Evolutionary conservation across 1,140 invertebrate genomes (phyloP), one percentile per base, ranked within the genome.

Genomic region (Papilio helenus): DNA sequence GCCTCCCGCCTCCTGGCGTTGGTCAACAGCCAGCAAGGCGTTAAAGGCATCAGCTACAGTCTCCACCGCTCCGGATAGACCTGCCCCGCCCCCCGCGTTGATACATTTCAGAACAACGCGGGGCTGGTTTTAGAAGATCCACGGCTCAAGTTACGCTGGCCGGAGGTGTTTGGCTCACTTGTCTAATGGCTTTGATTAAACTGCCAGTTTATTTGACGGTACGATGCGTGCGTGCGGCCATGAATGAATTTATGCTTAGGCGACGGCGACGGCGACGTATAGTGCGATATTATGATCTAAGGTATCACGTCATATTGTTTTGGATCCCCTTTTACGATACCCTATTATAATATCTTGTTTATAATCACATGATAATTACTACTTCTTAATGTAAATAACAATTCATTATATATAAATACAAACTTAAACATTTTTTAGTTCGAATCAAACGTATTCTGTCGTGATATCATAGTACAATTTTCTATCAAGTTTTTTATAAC

Each of bases 121-220:
- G 80, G 77, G 73, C n/a, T 76, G 76, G 20, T 79, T 34, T 78
- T 86, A 81, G 80, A 83, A 82, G 84, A 81, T 82, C 85, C 88
- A 89, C 87, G 86, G 90, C 72, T 89, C 92, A 88, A 18, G 65
- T 74, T 86, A 86, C 10, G 42, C 68, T 85, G 89, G 90, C 80
- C 85, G 84, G 85, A 87, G 91, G 88, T 90, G 89, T 91, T 94
- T 92, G 92, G 92, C 91, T 94, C 92, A 94, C 91, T 92, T 92
- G 92, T 94, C 92, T 94, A 94, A 94, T 94, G 90, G 92, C 89
- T 94, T 93, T 94, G 92, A 94, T 94, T 94, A 94, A 92, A 93
- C 92, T 94, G 92, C 90, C 92, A 94, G 92, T 94, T 94, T 94
- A 93, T 94, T 94, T 94, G 92, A 94, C 91, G 92, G 88, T 94